Evolutionary conservation across 2,797 vertebrate genomes (phyloP), one percentile per base, ranked within the genome.

Genomic region (Falco rusticolus): DNA sequence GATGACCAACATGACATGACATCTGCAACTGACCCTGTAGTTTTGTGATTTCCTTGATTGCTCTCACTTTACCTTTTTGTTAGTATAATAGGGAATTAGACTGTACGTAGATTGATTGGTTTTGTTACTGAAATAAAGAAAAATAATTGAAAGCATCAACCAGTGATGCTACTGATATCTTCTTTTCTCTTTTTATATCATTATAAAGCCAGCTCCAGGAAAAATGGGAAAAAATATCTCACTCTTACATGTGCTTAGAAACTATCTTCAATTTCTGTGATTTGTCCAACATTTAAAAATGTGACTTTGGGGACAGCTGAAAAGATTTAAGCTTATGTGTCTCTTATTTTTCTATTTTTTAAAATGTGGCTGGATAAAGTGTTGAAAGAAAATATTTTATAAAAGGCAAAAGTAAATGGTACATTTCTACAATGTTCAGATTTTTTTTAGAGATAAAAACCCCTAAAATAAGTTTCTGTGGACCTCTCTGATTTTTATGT

Each of bases 11-110:
- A 56, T 69, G n/a, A 31, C 28, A 5, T 48, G 43, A 20, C 56
- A 48, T 10, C 26, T 63, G 10, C 0, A 0, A 50, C 19, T 31
- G 10, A 13, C 17, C 21, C 20, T 24, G 14, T 0, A 0, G 7
- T 64, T 56, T 50, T 37, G 6, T 33, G 25, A 69, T 31, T 69
- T 61, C 41, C 22, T 82, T 82, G 24, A 29, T 45, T 75, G 39
- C 6, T 54, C 56, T 76, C 16, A 22, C 17, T 76, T 76, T 41
- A 41, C 11, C 11, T 56, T 6, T 56, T 61, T 54, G 19, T 54
- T 75, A 48, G 17, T 28, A 17, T 63, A 61, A 41, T 56, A 31
- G 25, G 11, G 43, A 63, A 77, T 33, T 22, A 37, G 15, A 56
- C 26, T 63, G 31, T 31, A 37, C 15, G 14, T 47, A 43, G 15